phyloP scores from a whole-genome alignment of 2,113 vertebrate genomes.

The Triplophysa dalaica region DNA sequence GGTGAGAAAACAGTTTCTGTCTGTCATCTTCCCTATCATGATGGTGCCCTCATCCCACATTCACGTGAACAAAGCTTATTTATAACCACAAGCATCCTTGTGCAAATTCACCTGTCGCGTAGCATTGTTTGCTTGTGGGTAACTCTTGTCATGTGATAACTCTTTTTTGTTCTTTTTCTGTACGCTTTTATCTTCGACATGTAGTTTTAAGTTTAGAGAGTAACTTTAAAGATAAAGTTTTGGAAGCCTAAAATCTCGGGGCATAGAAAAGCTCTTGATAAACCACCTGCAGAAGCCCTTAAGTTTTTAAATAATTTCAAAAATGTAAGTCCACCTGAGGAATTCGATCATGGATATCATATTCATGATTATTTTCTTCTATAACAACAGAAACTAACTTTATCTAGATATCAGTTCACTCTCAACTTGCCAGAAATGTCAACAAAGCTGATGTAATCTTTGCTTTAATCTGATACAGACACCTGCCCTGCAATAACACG shows the following conservation, averaged over 20 bases:
- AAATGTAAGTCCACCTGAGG: background rate
- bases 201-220: background rate
- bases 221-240: background rate
- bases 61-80: slow-evolving; percentile 57
- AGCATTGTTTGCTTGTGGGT: background rate
- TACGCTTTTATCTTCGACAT: background rate
- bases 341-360: background rate
- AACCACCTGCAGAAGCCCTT: too few species aligned
- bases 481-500: slow-evolving; percentile 68
- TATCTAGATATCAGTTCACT: slow-evolving; percentile 61
- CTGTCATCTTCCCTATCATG: slow-evolving; percentile 46
- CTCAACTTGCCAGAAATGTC: slow-evolving; percentile 69
- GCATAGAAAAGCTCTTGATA: background rate
- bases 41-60: slow-evolving; percentile 51
- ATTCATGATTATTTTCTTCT: slow-evolving; percentile 5
- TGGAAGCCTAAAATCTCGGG: background rate
- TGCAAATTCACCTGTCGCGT: slow-evolving; percentile 7
- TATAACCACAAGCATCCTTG: slow-evolving; percentile 1
- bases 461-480: slow-evolving; percentile 65
- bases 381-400: background rate
- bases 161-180: background rate
- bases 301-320: background rate
- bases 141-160: slow-evolving; percentile 11
- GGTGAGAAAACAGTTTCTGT: slow-evolving; percentile 38
- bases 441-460: slow-evolving; percentile 68